These are phyloP conservation scores for Anorthoa munda DNA, from an alignment of 2,888 invertebrate species.

Conservation along the genomic window DNA sequence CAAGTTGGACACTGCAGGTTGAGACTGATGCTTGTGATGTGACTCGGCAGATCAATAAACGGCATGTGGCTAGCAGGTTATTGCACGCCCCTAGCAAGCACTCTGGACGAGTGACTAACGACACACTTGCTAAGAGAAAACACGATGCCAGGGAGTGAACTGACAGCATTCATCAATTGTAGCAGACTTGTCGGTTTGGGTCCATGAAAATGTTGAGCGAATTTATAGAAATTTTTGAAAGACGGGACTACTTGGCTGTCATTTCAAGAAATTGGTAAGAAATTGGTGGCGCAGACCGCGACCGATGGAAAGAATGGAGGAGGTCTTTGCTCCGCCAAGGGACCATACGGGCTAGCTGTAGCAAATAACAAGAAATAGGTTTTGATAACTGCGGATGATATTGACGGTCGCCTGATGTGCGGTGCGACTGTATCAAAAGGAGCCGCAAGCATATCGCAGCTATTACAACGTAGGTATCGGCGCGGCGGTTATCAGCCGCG, in stretches of 20 bases:
- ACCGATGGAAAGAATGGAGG: neutral
- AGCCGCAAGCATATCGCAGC: slow-evolving; percentile 6
- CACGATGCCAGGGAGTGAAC: neutral
- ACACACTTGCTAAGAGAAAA: neutral
- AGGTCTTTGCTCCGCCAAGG: neutral
- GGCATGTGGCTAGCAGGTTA: neutral
- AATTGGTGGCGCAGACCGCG: neutral
- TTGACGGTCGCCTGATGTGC: neutral
- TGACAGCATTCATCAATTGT: neutral
- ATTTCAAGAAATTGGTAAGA: neutral
- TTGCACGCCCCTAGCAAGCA: no score
- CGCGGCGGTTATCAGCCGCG: slow-evolving; percentile 38
- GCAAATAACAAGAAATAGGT: neutral
- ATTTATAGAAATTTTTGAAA: neutral
- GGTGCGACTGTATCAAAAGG: neutral
- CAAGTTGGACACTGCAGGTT: neutral
- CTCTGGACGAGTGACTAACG: neutral
- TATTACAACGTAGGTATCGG: slow-evolving; percentile 9
- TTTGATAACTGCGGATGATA: no score
- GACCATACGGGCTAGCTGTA: neutral
- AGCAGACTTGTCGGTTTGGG: neutral
- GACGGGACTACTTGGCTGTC: neutral
- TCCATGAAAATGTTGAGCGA: no score
- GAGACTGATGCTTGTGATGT: no score
- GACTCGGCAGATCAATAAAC: neutral